phyloP scores from a whole-genome alignment of 2,888 invertebrate genomes.

The Ganaspis brasiliensis region DNA sequence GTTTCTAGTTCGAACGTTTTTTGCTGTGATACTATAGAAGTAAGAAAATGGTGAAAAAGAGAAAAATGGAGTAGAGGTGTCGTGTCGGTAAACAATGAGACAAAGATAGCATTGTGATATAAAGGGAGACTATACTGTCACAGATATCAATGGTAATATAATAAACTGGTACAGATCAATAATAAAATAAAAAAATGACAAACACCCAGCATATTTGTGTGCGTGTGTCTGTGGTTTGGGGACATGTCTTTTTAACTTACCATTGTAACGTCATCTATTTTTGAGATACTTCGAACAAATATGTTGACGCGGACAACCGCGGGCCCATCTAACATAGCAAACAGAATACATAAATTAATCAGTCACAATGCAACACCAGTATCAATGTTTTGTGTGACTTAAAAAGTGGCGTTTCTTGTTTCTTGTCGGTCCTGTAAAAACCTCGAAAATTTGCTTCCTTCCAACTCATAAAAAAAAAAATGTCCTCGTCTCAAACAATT shows the following conservation, averaged over 20 bases:
- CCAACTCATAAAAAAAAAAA: not conserved
- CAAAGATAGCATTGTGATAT: conserved; percentile 48
- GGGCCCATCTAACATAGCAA: conserved; percentile 90
- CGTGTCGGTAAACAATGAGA: conserved; percentile 41
- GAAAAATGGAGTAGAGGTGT: conserved; percentile 1
- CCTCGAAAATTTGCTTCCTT: not conserved
- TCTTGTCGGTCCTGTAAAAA: conserved; percentile 27
- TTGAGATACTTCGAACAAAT: conserved; percentile 99
- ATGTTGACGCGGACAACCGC: conserved; percentile 98
- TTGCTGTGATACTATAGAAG: no score
- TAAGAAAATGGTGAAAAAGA: not conserved
- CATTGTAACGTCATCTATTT: conserved; percentile 99
- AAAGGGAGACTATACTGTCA: conserved; percentile 8
- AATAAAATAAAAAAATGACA: conserved; percentile 64
- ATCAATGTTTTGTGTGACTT: conserved; percentile 56
- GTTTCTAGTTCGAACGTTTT: not conserved
- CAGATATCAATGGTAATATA: conserved; percentile 43
- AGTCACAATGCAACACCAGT: conserved; percentile 66
- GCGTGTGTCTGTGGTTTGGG: conserved; percentile 70
- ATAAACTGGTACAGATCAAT: conserved; percentile 54
- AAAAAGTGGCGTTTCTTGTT: conserved; percentile 48
- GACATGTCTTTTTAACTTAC: conserved; percentile 86
- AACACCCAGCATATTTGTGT: conserved; percentile 71
- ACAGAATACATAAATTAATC: conserved; percentile 79
- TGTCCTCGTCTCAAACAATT: not conserved